Conservation (phyloP, 1,140 invertebrate species). For the Cheumatopsyche charites region DNA sequence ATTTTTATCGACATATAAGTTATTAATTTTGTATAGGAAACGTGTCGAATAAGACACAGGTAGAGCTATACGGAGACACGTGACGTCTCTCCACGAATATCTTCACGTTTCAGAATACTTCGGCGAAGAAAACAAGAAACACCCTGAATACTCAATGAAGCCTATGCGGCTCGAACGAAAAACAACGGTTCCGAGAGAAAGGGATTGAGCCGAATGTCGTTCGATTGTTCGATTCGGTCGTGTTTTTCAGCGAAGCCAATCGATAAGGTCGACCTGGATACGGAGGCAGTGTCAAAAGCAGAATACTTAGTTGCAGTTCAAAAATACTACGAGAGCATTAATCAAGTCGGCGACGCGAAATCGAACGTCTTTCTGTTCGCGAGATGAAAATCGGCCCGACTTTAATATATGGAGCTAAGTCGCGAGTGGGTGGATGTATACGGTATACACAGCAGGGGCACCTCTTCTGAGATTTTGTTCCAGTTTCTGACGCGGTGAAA, state of each 20-base stretch:
- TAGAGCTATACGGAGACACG: neutral
- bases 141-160: constrained; percentile 26
- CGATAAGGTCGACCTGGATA: no score
- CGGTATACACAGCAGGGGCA: neutral
- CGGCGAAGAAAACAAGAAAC: constrained; percentile 24
- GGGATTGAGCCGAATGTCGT: no score
- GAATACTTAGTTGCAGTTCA: neutral
- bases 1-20: neutral
- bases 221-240: no score
- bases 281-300: no score
- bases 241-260: no score
- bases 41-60: neutral
- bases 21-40: constrained; percentile 14
- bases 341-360: neutral
- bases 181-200: neutral
- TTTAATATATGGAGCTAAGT: no score
- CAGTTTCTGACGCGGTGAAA: constrained; percentile 11
- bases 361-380: neutral
- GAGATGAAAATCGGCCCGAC: no score
- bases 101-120: constrained; percentile 21
- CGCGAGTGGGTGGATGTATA: no score
- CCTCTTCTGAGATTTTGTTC: constrained; percentile 7
- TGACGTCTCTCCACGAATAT: constrained; percentile 18
- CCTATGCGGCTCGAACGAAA: neutral
- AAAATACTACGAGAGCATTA: neutral